A percentile compares a stretch with the other conserved stretches of the same genome.
These are phyloP conservation scores for Papio anubis DNA, from an alignment of 2,113 vertebrate species.

Conservation along the genomic window DNA sequence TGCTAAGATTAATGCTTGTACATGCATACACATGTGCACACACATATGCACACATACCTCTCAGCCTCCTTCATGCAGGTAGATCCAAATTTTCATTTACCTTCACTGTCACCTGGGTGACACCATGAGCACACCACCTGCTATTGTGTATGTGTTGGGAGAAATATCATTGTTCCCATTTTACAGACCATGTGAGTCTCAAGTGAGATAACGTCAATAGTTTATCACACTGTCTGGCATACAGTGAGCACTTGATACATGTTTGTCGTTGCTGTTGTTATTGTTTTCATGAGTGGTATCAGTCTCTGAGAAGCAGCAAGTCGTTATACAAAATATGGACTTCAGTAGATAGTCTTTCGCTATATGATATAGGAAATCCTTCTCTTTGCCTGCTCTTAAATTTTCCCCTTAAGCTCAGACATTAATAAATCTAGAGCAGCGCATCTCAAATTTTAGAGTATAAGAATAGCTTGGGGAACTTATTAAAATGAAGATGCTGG, in stretches of 20 bases:
- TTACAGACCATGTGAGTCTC: not conserved
- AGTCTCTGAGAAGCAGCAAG: not conserved
- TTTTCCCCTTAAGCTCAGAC: not conserved
- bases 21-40: accelerated
- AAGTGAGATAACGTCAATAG: not conserved
- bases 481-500: not conserved
- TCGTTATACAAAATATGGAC: not conserved
- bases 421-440: not conserved
- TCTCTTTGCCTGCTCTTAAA: not conserved
- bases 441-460: not conserved
- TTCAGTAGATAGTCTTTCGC: not conserved
- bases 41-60: not conserved
- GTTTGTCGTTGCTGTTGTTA: not conserved
- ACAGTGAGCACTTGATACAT: not conserved
- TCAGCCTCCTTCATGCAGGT: not conserved
- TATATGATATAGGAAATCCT: not conserved
- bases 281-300: not conserved
- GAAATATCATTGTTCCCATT: not conserved
- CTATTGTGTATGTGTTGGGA: not conserved
- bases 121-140: not conserved
- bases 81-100: not conserved
- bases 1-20: not conserved
- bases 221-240: not conserved
- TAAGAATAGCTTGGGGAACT: not conserved
- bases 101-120: not conserved